Evolutionary conservation across 2,113 vertebrate genomes (phyloP).

Genomic region (Cynoglossus semilaevis): DNA sequence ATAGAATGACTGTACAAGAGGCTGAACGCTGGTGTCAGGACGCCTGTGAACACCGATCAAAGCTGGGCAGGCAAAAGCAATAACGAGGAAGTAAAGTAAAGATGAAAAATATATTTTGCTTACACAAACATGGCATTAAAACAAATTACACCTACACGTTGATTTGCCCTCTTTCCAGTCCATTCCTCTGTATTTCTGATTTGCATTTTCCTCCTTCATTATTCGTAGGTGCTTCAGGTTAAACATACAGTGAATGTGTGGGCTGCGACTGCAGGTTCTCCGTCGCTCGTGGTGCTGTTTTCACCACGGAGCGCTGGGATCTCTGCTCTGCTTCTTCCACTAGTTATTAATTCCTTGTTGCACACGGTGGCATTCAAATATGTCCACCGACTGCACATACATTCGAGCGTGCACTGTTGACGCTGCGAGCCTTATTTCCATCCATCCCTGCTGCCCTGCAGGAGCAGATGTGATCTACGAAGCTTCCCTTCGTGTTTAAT

Average conservation of each 20-base stretch:
- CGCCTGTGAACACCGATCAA: too few species aligned
- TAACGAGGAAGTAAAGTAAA: slow-evolving; percentile 24
- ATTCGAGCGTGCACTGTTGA: not conserved
- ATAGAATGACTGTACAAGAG: too few species aligned
- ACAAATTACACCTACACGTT: not conserved
- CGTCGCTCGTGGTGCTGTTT: slow-evolving; percentile 29
- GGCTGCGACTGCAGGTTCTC: slow-evolving; percentile 6
- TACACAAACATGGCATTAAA: slow-evolving; percentile 10
- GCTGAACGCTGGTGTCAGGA: too few species aligned
- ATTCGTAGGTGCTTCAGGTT: slow-evolving; percentile 12
- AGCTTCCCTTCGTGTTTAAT: slow-evolving; percentile 50
- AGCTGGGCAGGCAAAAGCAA: slow-evolving; percentile 6
- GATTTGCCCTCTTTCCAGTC: not conserved
- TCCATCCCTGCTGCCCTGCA: slow-evolving; percentile 28
- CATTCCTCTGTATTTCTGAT: slow-evolving; percentile 15
- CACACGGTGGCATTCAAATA: slow-evolving; percentile 37
- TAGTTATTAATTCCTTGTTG: slow-evolving; percentile 34
- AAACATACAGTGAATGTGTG: slow-evolving; percentile 16
- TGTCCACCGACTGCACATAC: slow-evolving; percentile 17
- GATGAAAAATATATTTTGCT: slow-evolving; percentile 8
- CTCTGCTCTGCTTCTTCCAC: slow-evolving; percentile 35
- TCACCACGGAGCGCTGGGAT: slow-evolving; percentile 30
- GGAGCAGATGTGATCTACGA: slow-evolving; percentile 46
- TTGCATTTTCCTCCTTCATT: slow-evolving; percentile 2
- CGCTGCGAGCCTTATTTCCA: slow-evolving; percentile 41